Percentiles rank a stretch among this genome's conserved stretches.
Evolutionary conservation across 2,797 vertebrate genomes (phyloP).

Genomic region (Anableps anableps): DNA sequence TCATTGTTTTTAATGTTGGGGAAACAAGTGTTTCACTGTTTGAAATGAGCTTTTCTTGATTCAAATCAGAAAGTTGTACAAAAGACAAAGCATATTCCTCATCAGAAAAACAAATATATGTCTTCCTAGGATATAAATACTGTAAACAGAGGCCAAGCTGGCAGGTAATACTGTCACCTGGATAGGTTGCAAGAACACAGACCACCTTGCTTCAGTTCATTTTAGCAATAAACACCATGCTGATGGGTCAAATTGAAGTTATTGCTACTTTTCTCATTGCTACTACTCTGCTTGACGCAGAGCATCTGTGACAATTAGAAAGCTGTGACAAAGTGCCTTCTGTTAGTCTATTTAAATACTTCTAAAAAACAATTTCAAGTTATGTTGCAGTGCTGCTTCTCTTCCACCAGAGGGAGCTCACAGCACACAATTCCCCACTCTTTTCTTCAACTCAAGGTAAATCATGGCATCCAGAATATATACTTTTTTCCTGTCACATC

Average conservation of each 20-base stretch:
- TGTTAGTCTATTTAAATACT: constrained; percentile 70
- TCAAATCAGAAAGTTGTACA: constrained; percentile 13
- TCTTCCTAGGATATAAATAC: constrained; percentile 59
- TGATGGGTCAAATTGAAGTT: constrained; percentile 51
- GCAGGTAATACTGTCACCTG: constrained; percentile 71
- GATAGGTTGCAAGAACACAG: constrained; percentile 38
- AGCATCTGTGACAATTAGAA: constrained; percentile 47
- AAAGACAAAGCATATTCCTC: neutral
- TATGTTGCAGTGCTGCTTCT: constrained; percentile 67
- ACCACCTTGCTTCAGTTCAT: constrained; percentile 28
- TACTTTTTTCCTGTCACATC: neutral
- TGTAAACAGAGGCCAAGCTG: constrained; percentile 71
- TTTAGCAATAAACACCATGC: constrained; percentile 28
- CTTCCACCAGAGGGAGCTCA: constrained; percentile 74
- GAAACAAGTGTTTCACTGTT: constrained; percentile 6
- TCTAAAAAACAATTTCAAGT: constrained; percentile 76
- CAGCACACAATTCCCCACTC: constrained; percentile 43
- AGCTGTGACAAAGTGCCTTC: constrained; percentile 71
- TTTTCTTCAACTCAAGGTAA: constrained; percentile 18
- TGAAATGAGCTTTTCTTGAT: constrained; percentile 25
- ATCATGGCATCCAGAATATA: constrained; percentile 18
- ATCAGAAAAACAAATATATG: constrained; percentile 13
- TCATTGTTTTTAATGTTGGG: constrained; percentile 1
- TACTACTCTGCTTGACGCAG: constrained; percentile 47
- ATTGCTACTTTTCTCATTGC: constrained; percentile 63